Base-by-base conservation (phyloP, 2,888 invertebrate genomes). In the Drosophila longiperda region DNA sequence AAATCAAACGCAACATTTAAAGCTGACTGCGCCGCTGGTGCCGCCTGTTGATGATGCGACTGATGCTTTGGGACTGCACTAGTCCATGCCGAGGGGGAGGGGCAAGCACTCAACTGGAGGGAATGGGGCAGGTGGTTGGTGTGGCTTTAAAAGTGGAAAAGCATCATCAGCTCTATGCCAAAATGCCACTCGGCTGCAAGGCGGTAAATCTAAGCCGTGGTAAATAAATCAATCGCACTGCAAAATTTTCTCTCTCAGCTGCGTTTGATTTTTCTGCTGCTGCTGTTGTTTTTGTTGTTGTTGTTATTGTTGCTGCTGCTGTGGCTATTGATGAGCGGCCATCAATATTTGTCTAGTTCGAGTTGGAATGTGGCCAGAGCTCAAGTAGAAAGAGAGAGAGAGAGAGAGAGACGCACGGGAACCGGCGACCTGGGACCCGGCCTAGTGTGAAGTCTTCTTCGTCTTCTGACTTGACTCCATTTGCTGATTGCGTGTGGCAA, bases 311-410 rank as follows among this genome's bases (percentile, higher is more conserved):
- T 12, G 54, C 48, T 42, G 53, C 73, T 69, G 86, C 82, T 77
- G 80, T 65, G 73, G 75, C 88, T 89, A 89, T 89, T 89, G 89
- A 89, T 89, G 89, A 89, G 90, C 89, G 80, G 86, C 90, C 90
- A 89, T 89, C 89, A 89, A 89, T 89, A 90, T 90, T 89, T 90
- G 90, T 89, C 89, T 88, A 85, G 88, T 89, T 89, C 82, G 87
- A 76, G 87, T 60, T 84, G 86, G 89, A 89, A 89, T 86, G 89
- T 72, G 84, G 83, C 87, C 83, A 67, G 68, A 59, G 67, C 68
- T 38, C 38, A 67, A 26, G 32, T 29, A 62, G 58, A 23, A 12
- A 48, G 15, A 34, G 7, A 57, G 42, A 42, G 12, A n/a, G 3
- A 34, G 49, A 54, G 62, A 62, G 26, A 34, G 53, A 58, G 69